A percentile compares a stretch with the other conserved stretches of the same genome.
Conservation (phyloP, 1,140 invertebrate species). For the Procambarus clarkii region DNA sequence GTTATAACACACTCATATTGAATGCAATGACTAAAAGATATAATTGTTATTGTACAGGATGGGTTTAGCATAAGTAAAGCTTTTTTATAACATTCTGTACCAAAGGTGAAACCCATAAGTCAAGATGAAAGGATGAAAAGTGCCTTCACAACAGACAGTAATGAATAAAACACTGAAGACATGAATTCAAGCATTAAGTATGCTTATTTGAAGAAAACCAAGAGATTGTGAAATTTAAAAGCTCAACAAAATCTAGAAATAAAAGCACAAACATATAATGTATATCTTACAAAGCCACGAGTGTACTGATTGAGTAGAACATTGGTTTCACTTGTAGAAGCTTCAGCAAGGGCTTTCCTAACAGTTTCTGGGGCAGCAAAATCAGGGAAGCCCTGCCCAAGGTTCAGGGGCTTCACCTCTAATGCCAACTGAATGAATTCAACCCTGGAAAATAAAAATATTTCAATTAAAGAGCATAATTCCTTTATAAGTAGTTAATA, state of each 20-base stretch:
- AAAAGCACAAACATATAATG: neutral
- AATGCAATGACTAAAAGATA: too few species aligned
- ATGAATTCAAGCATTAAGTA: neutral
- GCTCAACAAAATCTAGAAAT: neutral
- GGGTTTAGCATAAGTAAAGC: too few species aligned
- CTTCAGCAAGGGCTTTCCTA: slow-evolving; percentile 84
- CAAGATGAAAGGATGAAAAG: too few species aligned
- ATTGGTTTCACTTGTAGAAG: slow-evolving; percentile 80
- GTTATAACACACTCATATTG: too few species aligned
- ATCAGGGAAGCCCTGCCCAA: slow-evolving; percentile 99
- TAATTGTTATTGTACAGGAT: too few species aligned
- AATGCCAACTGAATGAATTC: slow-evolving; percentile 93
- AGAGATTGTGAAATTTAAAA: neutral
- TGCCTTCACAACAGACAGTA: too few species aligned
- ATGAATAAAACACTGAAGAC: too few species aligned
- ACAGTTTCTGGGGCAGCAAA: slow-evolving; percentile 91
- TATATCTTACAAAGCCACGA: slow-evolving; percentile 77
- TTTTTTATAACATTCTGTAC: too few species aligned
- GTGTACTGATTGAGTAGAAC: slow-evolving; percentile 92
- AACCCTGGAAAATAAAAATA: slow-evolving; percentile 82
- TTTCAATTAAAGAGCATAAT: neutral
- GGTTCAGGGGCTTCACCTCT: slow-evolving; percentile 93
- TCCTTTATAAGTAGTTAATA: too few species aligned
- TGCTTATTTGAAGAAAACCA: neutral
- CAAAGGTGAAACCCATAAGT: too few species aligned